Conservation (phyloP, 2,797 vertebrate genomes). For the Decapterus maruadsi region DNA sequence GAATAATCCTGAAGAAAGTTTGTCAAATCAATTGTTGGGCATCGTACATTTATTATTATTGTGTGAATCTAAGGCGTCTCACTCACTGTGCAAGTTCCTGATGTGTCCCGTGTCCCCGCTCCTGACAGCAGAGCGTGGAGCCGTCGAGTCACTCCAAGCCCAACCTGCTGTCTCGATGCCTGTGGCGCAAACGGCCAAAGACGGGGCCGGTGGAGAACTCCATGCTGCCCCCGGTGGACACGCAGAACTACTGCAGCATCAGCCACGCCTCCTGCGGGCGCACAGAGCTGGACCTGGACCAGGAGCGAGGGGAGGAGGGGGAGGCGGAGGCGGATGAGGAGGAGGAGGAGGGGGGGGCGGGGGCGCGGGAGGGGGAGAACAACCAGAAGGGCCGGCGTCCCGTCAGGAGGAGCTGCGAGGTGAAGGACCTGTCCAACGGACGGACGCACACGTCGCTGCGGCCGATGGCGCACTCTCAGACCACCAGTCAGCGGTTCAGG, state of each 20-base stretch:
- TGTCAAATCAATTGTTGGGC: background rate
- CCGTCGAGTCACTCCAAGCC: constrained; percentile 66
- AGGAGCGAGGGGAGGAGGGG: constrained; percentile 55
- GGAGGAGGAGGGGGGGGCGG: constrained; percentile 48
- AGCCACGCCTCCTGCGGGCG: constrained; percentile 88
- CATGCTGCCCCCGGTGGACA: constrained; percentile 82
- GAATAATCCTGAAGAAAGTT: background rate
- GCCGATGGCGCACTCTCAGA: constrained; percentile 64
- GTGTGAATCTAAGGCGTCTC: background rate
- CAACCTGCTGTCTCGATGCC: constrained; percentile 80
- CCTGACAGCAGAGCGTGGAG: constrained; percentile 80
- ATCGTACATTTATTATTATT: background rate
- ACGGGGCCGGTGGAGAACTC: constrained; percentile 84
- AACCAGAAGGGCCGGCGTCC: constrained; percentile 60
- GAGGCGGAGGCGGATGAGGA: constrained; percentile 26
- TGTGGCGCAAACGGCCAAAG: constrained; percentile 85
- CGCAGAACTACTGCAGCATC: constrained; percentile 91
- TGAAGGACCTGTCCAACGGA: constrained; percentile 89
- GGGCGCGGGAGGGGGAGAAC: constrained; percentile 38
- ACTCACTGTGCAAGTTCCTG: background rate
- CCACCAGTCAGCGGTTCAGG: constrained; percentile 80
- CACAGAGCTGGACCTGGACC: constrained; percentile 75
- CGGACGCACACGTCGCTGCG: constrained; percentile 87
- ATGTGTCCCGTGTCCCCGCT: constrained; percentile 12
- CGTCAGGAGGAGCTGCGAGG: constrained; percentile 84